Conservation (phyloP, 2,113 vertebrate species). For the Hippocampus comes region DNA sequence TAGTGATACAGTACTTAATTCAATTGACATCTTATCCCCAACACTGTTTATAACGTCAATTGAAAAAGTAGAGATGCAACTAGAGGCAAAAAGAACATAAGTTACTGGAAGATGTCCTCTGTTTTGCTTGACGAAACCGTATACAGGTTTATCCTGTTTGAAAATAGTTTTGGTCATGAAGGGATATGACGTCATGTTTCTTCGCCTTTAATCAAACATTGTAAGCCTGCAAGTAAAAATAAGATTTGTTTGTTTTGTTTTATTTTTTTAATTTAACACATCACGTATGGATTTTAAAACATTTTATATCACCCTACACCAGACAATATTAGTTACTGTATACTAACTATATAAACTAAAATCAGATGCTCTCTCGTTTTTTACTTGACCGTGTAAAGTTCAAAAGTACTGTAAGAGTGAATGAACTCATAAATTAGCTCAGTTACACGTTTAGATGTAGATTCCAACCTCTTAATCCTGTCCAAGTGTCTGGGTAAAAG, state of each 20-base stretch:
- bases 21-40: too few relatives aligned
- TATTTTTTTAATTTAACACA: too few relatives aligned
- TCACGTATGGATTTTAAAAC: too few relatives aligned
- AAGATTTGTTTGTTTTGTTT: background rate
- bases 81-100: background rate
- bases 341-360: background rate
- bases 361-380: too few relatives aligned
- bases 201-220: background rate
- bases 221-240: background rate
- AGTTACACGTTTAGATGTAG: background rate
- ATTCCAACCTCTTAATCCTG: too few relatives aligned
- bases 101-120: background rate
- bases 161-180: background rate
- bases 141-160: slow-evolving; percentile 34
- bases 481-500: background rate
- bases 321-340: background rate
- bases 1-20: too few relatives aligned
- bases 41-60: background rate
- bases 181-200: background rate
- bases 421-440: background rate
- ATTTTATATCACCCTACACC: background rate
- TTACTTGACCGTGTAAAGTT: too few relatives aligned
- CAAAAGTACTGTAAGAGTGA: background rate
- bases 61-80: background rate
- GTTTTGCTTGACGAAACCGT: background rate